Percentiles rank a stretch among this genome's conserved stretches.
Conservation (phyloP, 1,140 invertebrate genomes). For the Galendromus occidentalis region DNA sequence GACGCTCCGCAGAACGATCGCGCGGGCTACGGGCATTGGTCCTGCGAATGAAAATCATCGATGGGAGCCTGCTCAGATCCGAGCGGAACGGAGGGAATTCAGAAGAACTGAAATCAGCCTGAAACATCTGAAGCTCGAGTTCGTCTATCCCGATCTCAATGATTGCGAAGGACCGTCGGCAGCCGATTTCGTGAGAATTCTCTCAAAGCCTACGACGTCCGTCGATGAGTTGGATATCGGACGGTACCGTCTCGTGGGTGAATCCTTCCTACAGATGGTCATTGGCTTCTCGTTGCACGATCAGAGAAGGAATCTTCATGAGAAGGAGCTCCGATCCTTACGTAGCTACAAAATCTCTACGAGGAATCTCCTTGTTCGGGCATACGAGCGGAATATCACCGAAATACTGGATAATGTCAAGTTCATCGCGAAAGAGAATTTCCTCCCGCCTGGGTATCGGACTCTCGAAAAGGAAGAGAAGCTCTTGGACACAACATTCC, state of each 20-base stretch:
- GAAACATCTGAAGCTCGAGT: constrained; percentile 23
- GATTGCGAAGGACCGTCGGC: neutral
- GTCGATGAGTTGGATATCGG: constrained; percentile 32
- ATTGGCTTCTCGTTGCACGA: neutral
- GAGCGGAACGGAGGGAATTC: constrained; percentile 82
- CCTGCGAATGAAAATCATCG: constrained; percentile 32
- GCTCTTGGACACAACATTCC: neutral
- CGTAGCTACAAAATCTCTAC: neutral
- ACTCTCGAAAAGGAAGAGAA: neutral
- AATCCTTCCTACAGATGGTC: neutral
- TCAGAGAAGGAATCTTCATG: neutral
- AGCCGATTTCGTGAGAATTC: neutral
- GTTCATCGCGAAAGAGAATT: neutral
- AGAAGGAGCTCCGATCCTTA: neutral
- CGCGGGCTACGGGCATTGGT: constrained; percentile 50
- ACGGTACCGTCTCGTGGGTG: neutral
- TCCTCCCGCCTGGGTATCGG: neutral
- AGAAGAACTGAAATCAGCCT: constrained; percentile 34
- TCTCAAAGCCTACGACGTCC: neutral
- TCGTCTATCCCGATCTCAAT: constrained; percentile 36
- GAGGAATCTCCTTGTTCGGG: neutral
- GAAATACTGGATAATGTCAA: neutral
- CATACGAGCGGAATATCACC: neutral
- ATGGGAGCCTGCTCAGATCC: constrained; percentile 51
- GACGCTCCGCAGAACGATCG: constrained; percentile 35